Evolutionary conservation across 2,888 invertebrate species (phyloP), one percentile per base, ranked within the genome.

Genomic region (Agrilus cyanescens): DNA sequence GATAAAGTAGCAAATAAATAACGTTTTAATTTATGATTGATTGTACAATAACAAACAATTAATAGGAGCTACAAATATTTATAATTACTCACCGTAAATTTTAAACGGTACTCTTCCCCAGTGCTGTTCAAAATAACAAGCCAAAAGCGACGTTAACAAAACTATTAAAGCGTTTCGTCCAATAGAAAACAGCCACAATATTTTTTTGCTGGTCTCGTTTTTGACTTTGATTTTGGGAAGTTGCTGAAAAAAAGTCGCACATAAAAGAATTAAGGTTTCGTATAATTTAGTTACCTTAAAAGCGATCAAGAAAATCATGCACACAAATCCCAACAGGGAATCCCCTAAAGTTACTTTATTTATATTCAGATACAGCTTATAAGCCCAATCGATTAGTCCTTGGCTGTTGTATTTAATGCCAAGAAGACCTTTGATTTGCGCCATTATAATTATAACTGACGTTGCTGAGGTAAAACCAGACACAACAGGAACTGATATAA

Each of bases 391-490:
- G 2, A 75, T 53, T 43, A 83, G 74, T n/a, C 79, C 78, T 51
- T 81, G 75, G 3, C 82, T 80, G 42, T 76, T 68, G 60, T 80
- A 75, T 52, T 71, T 72, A 29, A 87, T 68, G 7, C 87, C 87
- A 20, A 87, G 66, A 37, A 87, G 67, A 39, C 78, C 80, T 66
- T 84, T 85, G 12, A 85, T 52, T 66, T 90, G 89, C 5, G 82
- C 76, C 30, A 74, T 69, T 32, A 81, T 75, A 53, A 90, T 86
- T 54, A 86, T 84, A 10, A 86, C 63, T 0, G 89, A 82, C 14
- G 86, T 85, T 8, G 85, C 88, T 2, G 87, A 82, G 33, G 88
- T 88, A 63, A 90, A 90, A 2, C 86, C 88, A 50, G 82, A 82
- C 13, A 84, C 84, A 40, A 89, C 85, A 8, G 88, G 81, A 18